A percentile compares a stretch with the other conserved stretches of the same genome.
These are phyloP conservation scores for Osmoderma eremita DNA, from an alignment of 2,888 invertebrate genomes.

Conservation along the genomic window DNA sequence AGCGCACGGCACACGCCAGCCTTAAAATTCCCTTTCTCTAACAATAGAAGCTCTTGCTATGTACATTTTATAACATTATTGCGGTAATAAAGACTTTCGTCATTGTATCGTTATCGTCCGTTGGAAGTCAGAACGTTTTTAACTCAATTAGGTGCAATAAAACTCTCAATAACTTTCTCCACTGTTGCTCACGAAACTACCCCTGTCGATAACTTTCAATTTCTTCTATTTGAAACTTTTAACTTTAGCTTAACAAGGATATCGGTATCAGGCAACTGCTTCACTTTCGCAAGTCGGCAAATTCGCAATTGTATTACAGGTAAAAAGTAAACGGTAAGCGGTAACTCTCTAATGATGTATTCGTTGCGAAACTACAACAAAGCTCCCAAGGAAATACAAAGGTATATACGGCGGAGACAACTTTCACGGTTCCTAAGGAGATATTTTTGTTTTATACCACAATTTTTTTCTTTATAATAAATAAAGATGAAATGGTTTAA, in stretches of 20 bases:
- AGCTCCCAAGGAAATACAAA: neutral
- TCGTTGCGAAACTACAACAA: conserved; percentile 9
- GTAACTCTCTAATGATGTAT: conserved; percentile 12
- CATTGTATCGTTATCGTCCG: neutral
- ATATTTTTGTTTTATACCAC: no score
- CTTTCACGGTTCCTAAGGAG: no score
- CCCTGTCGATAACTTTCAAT: conserved; percentile 32
- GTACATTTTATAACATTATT: conserved; percentile 27
- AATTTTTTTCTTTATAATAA: no score
- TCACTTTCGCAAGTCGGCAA: conserved; percentile 9
- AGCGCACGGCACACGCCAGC: neutral
- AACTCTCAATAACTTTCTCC: conserved; percentile 25
- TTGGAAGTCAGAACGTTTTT: neutral
- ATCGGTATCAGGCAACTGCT: neutral
- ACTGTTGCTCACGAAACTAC: neutral
- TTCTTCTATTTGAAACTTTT: conserved; percentile 11
- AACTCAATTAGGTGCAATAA: conserved; percentile 20
- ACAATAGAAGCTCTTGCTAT: conserved; percentile 12
- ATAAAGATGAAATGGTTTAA: no score
- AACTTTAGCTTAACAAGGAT: neutral
- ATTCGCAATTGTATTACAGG: conserved; percentile 11
- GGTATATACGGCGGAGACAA: neutral
- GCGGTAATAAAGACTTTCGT: conserved; percentile 6
- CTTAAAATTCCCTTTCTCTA: neutral
- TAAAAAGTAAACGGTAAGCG: conserved; percentile 12